Evolutionary conservation across 2,888 invertebrate genomes (phyloP).

Genomic region (Lasioglossum lativentre): DNA sequence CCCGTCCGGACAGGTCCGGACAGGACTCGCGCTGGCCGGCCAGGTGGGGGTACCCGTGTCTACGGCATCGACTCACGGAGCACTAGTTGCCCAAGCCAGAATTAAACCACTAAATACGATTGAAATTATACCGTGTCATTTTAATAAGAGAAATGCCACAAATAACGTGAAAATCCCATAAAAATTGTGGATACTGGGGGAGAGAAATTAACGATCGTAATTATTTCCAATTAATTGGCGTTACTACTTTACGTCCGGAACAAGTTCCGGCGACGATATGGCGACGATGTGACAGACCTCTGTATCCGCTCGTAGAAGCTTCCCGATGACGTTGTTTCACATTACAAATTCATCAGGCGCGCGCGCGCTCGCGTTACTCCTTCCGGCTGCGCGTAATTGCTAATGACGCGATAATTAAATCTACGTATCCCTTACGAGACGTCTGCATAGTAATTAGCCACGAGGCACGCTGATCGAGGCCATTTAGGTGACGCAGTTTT

Average conservation of each 20-base stretch:
- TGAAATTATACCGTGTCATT: too few relatives aligned
- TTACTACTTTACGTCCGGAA: conserved; percentile 3
- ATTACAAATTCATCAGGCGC: conserved; percentile 55
- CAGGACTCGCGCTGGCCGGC: too few relatives aligned
- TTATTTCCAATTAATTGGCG: conserved; percentile 33
- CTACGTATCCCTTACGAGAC: conserved; percentile 58
- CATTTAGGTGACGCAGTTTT: conserved; percentile 17
- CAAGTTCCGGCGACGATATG: conserved; percentile 6
- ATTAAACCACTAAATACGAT: too few relatives aligned
- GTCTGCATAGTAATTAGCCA: conserved; percentile 64
- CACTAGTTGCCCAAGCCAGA: too few relatives aligned
- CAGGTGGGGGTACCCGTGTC: too few relatives aligned
- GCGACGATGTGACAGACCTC: conserved; percentile 33
- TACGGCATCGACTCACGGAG: too few relatives aligned
- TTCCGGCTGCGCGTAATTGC: conserved; percentile 44
- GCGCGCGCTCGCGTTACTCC: conserved; percentile 38
- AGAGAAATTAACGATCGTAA: conserved; percentile 23
- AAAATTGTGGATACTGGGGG: not conserved
- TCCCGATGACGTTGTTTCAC: conserved; percentile 20
- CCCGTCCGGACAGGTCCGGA: too few relatives aligned
- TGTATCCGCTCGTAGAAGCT: not conserved
- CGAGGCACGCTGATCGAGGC: conserved; percentile 47
- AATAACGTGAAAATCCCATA: not conserved
- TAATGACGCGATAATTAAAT: conserved; percentile 71
- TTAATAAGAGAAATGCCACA: too few relatives aligned